Evolutionary conservation across 1,140 invertebrate genomes (phyloP), one percentile per base, ranked within the genome.

Genomic region (Hydropsyche tenuis): DNA sequence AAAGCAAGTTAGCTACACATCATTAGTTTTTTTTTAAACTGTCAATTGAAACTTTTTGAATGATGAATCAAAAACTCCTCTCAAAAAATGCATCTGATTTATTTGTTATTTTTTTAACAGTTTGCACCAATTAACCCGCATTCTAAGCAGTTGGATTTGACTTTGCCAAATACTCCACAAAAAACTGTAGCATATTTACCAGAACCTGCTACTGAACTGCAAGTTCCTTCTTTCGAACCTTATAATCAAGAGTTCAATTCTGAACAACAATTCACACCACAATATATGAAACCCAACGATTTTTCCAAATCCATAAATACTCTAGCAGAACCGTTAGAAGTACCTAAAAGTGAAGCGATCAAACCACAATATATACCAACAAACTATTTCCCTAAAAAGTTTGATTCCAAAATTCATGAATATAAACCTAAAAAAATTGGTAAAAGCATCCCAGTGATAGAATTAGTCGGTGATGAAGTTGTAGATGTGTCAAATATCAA

Each of bases 371-470:
- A 37, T 48, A 1, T 66, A 18, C 73, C 78, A 25, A 73, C 74
- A 46, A 37, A 63, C 60, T 20, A 46, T 1, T 77, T 56, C 51
- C 76, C 76, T 48, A 77, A 77, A 63, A 73, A 76, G 60, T 72
- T 77, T n/a, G 73, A 77, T 53, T 71, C 78, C 20, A 76, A 76
- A 51, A 81, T 82, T 25, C 78, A 81, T 63, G 62, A 70, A 9
- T 78, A 78, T 37, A 81, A 82, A 79, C 80, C 79, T 74, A 84
- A 83, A 66, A 81, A 82, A 76, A 72, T 73, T 45, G 79, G 22
- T 0, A 75, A 77, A 46, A 68, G 71, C 11, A 60, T 66, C 23
- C 73, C 68, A 6, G 42, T 72, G 2, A 68, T 75, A 20, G 69
- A 73, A 72, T n/a, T 73, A 20, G 56, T 72, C 16, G 65, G 46